Evolutionary conservation across 2,113 vertebrate genomes (phyloP).

Genomic region (Naja naja): DNA sequence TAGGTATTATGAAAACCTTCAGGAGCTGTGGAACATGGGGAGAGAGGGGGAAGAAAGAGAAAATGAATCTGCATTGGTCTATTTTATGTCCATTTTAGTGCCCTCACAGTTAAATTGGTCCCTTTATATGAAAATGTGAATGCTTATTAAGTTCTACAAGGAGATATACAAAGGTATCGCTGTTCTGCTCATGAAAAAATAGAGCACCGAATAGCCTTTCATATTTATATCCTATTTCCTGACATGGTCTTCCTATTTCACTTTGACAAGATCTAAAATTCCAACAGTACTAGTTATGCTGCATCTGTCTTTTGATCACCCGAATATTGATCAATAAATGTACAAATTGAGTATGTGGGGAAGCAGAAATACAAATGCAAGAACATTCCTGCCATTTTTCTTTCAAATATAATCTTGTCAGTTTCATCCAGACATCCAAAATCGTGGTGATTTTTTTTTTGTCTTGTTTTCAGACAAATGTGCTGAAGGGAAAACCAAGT

Average conservation of each 20-base stretch:
- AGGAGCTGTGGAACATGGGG: background rate
- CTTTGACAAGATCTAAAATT: background rate
- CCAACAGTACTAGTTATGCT: background rate
- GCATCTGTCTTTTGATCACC: background rate
- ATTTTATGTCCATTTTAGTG: background rate
- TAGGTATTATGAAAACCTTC: slow-evolving; percentile 11
- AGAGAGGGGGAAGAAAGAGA: background rate
- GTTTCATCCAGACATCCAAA: background rate
- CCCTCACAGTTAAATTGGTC: background rate
- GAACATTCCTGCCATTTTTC: background rate
- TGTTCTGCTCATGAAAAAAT: background rate
- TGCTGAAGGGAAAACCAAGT: background rate
- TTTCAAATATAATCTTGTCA: background rate
- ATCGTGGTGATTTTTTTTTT: background rate
- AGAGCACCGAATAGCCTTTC: background rate
- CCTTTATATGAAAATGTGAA: background rate
- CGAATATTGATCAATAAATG: background rate
- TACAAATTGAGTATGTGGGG: background rate
- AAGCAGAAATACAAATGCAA: background rate
- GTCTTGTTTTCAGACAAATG: background rate
- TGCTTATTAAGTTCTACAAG: background rate
- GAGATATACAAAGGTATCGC: background rate
- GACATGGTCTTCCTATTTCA: background rate
- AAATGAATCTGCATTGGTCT: slow-evolving; percentile 1
- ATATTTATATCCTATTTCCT: background rate